Base-by-base conservation (phyloP, 2,888 invertebrate species). In the Ennomos quercinarius region DNA sequence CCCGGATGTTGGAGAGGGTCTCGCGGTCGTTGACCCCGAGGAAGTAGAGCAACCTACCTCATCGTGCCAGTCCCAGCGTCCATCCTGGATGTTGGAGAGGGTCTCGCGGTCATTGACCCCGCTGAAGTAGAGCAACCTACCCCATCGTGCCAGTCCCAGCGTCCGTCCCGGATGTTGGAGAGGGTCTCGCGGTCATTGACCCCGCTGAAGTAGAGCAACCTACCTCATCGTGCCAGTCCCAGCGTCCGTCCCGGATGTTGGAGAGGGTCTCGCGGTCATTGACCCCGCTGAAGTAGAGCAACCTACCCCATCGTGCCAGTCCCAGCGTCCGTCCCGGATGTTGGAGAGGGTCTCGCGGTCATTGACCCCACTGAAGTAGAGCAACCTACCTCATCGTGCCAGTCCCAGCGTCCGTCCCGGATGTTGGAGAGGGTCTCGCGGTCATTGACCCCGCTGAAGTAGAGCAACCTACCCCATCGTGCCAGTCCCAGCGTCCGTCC, bases 101-200 rank as follows among this genome's bases (percentile, higher is more conserved):
- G 98, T 99, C 80, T 99, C 99, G 41, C 96, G 93, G 78, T 99
- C 98, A 77, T 98, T 96, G 10, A 77, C 69, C 0, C 98, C 98
- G 63, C 96, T n/a, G 27, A 6, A 27, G 27, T 27, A 27, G 27
- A 27, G 27, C 6, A 27, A 27, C 27, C 5, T 4, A 27, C 27
- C 49, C 96, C 95, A 63, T 96, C 95, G 70, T 91, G 93, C 84
- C 97, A 97, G 63, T 94, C 94, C 97, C 97, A 97, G 70, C 93
- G 83, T 41, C 94, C 96, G 66, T 95, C 95, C 45, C 94, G 93
- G 65, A 97, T 95, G 58, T 74, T 80, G 34, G 83, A 86, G 47
- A 99, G 89, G 0, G 98, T 99, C 80, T 99, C 99, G 41, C 96
- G 93, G 78, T 99, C 98, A 77, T 98, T 96, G 10, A 77, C 69